These are phyloP conservation scores for Otus scops DNA, from an alignment of 2,797 vertebrate genomes.

Conservation along the genomic window DNA sequence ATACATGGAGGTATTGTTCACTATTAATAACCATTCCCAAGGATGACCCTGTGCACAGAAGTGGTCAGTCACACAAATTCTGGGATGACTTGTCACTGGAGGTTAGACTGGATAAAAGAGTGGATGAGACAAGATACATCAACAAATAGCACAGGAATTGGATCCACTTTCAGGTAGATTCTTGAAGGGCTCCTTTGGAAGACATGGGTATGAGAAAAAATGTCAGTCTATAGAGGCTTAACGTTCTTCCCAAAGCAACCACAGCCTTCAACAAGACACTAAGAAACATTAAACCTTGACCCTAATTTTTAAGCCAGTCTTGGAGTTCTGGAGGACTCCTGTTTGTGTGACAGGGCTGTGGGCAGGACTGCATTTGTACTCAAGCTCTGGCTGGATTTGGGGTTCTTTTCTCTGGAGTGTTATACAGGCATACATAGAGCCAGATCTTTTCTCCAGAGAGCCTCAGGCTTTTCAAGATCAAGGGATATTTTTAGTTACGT, in stretches of 20 bases:
- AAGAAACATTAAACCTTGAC: neutral
- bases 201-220: neutral
- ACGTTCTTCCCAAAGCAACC: neutral
- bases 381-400: neutral
- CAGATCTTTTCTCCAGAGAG: neutral
- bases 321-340: neutral
- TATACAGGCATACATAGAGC: neutral
- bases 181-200: neutral
- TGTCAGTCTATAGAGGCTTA: neutral
- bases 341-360: neutral
- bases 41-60: neutral
- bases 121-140: neutral
- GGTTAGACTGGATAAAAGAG: neutral
- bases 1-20: fast-evolving
- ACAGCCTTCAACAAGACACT: neutral
- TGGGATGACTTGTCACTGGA: neutral
- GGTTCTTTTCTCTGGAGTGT: neutral
- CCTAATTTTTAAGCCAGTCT: neutral
- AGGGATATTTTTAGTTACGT: neutral
- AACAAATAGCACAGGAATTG: neutral
- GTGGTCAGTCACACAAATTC: neutral
- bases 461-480: neutral
- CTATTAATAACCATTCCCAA: neutral
- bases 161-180: neutral
- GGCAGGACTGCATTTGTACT: neutral